Conservation (phyloP, 2,113 vertebrate species). For the Sinocyclocheilus maitianheensis region DNA sequence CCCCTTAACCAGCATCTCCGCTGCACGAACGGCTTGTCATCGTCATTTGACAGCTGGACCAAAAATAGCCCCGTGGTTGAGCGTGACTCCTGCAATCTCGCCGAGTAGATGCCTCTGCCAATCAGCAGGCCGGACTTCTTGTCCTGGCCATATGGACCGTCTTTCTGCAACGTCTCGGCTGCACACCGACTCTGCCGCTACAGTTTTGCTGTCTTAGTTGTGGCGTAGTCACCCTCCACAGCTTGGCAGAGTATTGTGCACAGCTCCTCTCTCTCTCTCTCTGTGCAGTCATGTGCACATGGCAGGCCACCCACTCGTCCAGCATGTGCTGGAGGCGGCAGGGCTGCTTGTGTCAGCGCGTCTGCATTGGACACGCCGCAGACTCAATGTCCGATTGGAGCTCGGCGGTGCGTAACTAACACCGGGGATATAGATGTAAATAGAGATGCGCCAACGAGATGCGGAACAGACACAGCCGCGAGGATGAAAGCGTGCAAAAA, state of each 20-base stretch:
- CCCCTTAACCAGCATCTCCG: conserved; percentile 58
- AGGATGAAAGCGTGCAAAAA: not conserved
- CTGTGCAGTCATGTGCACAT: conserved; percentile 49
- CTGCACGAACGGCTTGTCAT: conserved; percentile 68
- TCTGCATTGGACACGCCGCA: conserved; percentile 32
- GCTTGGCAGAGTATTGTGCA: not conserved
- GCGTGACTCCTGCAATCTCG: conserved; percentile 63
- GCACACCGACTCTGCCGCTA: not conserved
- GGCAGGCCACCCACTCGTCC: conserved; percentile 44
- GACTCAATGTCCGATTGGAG: conserved; percentile 57
- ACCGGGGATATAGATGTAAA: conserved; percentile 58
- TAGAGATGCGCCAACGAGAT: conserved; percentile 53
- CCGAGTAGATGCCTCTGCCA: conserved; percentile 68
- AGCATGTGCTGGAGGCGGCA: conserved; percentile 58
- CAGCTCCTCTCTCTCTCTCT: conserved; percentile 42
- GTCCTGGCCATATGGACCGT: not conserved
- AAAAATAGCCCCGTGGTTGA: conserved; percentile 74
- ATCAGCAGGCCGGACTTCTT: conserved; percentile 25
- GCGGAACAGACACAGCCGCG: conserved; percentile 3
- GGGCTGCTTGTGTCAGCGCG: conserved; percentile 61
- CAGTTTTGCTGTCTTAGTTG: conserved; percentile 2
- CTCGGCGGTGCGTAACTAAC: conserved; percentile 59
- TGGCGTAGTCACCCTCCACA: not conserved
- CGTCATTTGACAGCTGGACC: conserved; percentile 72
- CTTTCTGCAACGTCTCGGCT: not conserved